phyloP scores from a whole-genome alignment of 2,113 vertebrate genomes.

The Sialia sialis region DNA sequence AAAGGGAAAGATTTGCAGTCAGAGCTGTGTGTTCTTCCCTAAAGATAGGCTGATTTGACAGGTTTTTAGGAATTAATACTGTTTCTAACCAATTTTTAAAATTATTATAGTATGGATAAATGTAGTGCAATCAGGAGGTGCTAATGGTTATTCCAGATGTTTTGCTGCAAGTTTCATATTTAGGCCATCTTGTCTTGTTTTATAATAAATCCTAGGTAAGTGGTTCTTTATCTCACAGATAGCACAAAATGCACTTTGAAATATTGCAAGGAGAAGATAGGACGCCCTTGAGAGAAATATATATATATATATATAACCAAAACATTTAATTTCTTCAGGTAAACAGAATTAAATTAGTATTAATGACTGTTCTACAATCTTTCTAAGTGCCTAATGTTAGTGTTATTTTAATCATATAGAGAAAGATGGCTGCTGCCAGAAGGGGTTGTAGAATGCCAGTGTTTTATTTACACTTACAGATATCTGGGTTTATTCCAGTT shows the following conservation, averaged over 20 bases:
- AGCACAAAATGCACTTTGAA: slow-evolving; percentile 19
- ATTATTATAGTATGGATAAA: not conserved
- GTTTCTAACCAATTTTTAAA: not conserved
- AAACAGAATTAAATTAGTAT: slow-evolving; percentile 49
- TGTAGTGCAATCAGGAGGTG: not conserved
- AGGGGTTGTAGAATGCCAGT: not conserved
- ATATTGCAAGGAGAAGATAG: slow-evolving; percentile 33
- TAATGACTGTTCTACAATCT: not conserved
- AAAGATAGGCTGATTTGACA: not conserved
- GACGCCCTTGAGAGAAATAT: not conserved
- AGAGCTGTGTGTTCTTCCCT: not conserved
- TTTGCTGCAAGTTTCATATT: slow-evolving; percentile 10
- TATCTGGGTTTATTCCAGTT: not conserved
- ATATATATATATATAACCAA: not conserved
- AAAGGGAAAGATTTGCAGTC: not conserved
- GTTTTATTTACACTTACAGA: not conserved
- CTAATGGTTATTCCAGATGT: not conserved
- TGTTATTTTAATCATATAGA: not conserved
- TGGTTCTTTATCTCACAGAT: slow-evolving; percentile 30
- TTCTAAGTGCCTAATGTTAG: not conserved
- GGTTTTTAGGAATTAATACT: not conserved
- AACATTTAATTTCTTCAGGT: slow-evolving; percentile 27
- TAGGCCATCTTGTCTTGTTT: slow-evolving; percentile 19
- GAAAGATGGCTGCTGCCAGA: slow-evolving; percentile 17
- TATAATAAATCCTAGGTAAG: slow-evolving; percentile 12